Base-by-base conservation (phyloP, 1,140 invertebrate genomes). In the Pectinophora gossypiella region DNA sequence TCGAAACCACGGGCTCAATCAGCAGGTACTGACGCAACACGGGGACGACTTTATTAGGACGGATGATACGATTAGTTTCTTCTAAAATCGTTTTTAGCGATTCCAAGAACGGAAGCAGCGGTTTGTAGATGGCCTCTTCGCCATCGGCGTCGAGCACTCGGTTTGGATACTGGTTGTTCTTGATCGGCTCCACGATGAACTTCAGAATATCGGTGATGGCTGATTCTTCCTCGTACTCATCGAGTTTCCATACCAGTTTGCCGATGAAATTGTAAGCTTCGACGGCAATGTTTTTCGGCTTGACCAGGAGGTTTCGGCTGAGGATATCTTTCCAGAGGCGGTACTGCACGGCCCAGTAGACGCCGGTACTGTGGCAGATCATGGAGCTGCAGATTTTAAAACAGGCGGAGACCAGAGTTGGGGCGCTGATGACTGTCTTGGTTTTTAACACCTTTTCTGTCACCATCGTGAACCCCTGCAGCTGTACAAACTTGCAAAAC, bases 141-240 rank as follows among this genome's bases (percentile, higher is more conserved):
- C 27, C 40, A 9, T 59, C 57, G 0, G 20, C 19, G 21, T 54
- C 54, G 9, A 65, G 23, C 1, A 21, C 23, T 32, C 42, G 13
- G 1, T 19, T 51, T 7, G 46, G 36, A 19, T 60, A 64, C 13
- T 45, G 45, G 21, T 50, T 56, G 3, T 35, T 27, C 0, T 22
- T 21, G 2, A 69, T 45, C n/a, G 66, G 66, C 12, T 52, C 22
- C 15, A 63, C 27, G 3, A 66, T 48, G 13, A 32, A 51, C 2
- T 55, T 32, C 5, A 69, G 35, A 3, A 62, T 45, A 52, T 65
- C 55, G 3, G 19, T 10, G 10, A 69, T 10, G 10, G 36, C 27
- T n/a, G n/a, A 1, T 20, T 68, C 66, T 21, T 61, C 50, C 19
- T 63, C 52, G 21, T 46, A 59, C 15, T 63, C 53, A 15, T 63